Base-by-base conservation (phyloP, 2,797 vertebrate genomes). In the Microcaecilia unicolor region DNA sequence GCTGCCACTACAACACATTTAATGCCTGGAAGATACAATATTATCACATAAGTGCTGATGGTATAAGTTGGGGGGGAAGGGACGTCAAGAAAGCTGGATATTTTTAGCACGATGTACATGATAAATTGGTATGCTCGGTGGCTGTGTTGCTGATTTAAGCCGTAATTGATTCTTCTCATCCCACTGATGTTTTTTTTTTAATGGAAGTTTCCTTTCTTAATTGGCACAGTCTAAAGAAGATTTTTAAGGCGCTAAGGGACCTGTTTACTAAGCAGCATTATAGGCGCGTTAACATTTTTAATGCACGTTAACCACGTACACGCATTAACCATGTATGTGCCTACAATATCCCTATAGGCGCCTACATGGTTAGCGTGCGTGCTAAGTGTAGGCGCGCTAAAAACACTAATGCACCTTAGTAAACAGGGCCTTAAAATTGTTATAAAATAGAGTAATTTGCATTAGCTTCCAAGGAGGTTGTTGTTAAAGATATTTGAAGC, bases 61-160 rank as follows among this genome's bases (percentile, higher is more conserved):
- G 89, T 86, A 86, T 80, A 86, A 89, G 83, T 86, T 84, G 80
- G 78, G 80, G n/a, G 83, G 80, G 81, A 88, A 78, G 80, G n/a
- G 83, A 80, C 81, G 88, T 88, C 88, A 86, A 89, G 86, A 83
- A 88, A 76, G 90, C 79, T 87, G 91, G 90, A 88, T 92, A 89
- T 92, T 95, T 91, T 94, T 95, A 95, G 92, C 94, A 98, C 93
- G 94, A 97, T 75, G 90, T 93, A 95, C 95, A 98, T 98, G 94
- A 95, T 92, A 91, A 97, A 96, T n/a, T 97, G 95, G 93, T 93
- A 93, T 95, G 93, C 93, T 95, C 95, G 89, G 93, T 98, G 91
- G 93, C 92, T 96, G 89, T 92, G 90, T 91, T 96, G 90, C 93
- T 96, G 89, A 97, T 91, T n/a, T 92, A 93, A 90, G 87, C 87